Conservation (phyloP, 2,888 invertebrate genomes). For the Agrilus biguttatus region DNA sequence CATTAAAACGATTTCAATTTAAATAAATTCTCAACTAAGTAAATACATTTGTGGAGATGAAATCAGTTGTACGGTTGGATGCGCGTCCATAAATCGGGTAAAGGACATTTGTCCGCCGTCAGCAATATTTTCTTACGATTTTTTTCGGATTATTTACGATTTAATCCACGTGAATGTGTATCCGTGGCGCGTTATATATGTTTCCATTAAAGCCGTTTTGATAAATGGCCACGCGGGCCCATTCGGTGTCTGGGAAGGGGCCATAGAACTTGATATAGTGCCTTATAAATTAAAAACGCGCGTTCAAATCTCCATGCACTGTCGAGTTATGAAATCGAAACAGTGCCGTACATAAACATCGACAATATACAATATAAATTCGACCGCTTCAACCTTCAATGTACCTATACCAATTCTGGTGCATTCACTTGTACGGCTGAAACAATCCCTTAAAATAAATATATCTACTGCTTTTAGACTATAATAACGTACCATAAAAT, state of each 20-base stretch:
- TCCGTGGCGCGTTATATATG: slow-evolving; percentile 14
- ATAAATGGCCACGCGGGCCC: slow-evolving; percentile 28
- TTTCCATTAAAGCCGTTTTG: slow-evolving; percentile 28
- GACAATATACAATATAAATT: slow-evolving; percentile 31
- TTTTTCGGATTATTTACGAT: slow-evolving; percentile 1
- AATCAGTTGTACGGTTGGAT: too few relatives aligned
- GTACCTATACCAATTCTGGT: background rate
- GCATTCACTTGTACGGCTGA: too few relatives aligned
- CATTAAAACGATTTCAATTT: too few relatives aligned
- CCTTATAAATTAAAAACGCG: slow-evolving; percentile 38
- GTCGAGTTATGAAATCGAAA: slow-evolving; percentile 36
- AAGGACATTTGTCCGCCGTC: too few relatives aligned
- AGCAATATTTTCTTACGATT: too few relatives aligned
- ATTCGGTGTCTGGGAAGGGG: slow-evolving; percentile 22
- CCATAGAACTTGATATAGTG: slow-evolving; percentile 29
- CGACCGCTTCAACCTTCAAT: slow-evolving; percentile 14
- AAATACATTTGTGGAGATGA: too few relatives aligned
- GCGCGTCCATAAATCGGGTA: too few relatives aligned
- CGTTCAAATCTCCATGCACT: slow-evolving; percentile 25
- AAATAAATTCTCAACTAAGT: too few relatives aligned
- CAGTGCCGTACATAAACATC: slow-evolving; percentile 32
- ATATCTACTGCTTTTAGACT: too few relatives aligned
- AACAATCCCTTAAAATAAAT: too few relatives aligned
- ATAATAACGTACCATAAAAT: too few relatives aligned
- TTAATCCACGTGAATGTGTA: slow-evolving; percentile 8